Evolutionary conservation across 1,140 invertebrate species (phyloP).

Genomic region (Hyphantria cunea): DNA sequence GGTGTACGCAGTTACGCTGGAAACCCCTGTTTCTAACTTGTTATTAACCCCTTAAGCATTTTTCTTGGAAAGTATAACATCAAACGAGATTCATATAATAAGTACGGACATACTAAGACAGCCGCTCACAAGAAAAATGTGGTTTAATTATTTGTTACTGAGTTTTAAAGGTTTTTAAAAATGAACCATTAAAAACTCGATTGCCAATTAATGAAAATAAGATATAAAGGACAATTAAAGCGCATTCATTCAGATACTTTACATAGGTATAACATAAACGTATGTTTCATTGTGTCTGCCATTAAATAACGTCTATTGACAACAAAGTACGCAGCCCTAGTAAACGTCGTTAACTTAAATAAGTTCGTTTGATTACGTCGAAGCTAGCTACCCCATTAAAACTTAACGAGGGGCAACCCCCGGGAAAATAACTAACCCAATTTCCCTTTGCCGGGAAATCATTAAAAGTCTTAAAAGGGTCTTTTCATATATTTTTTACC

Average conservation of each 20-base stretch:
- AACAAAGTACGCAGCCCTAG: slow-evolving; percentile 66
- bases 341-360: slow-evolving; percentile 80
- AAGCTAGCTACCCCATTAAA: slow-evolving; percentile 81
- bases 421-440: slow-evolving; percentile 81
- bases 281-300: slow-evolving; percentile 23
- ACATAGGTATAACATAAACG: not conserved
- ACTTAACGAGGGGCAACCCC: slow-evolving; percentile 80
- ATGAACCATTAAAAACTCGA: no score
- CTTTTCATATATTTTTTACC: slow-evolving; percentile 81
- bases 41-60: slow-evolving; percentile 21
- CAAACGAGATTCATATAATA: not conserved
- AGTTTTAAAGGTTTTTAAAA: no score
- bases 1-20: slow-evolving; percentile 49
- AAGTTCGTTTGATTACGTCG: slow-evolving; percentile 81
- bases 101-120: no score
- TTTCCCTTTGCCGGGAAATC: slow-evolving; percentile 81
- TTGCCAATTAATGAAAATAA: no score
- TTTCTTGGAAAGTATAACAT: slow-evolving; percentile 28
- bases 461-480: slow-evolving; percentile 82
- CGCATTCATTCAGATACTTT: no score
- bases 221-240: no score
- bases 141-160: no score
- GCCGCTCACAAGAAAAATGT: no score
- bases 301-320: slow-evolving; percentile 69
- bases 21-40: slow-evolving; percentile 56